Base-by-base conservation (phyloP, 2,797 vertebrate genomes). In the Sparidentex hasta region DNA sequence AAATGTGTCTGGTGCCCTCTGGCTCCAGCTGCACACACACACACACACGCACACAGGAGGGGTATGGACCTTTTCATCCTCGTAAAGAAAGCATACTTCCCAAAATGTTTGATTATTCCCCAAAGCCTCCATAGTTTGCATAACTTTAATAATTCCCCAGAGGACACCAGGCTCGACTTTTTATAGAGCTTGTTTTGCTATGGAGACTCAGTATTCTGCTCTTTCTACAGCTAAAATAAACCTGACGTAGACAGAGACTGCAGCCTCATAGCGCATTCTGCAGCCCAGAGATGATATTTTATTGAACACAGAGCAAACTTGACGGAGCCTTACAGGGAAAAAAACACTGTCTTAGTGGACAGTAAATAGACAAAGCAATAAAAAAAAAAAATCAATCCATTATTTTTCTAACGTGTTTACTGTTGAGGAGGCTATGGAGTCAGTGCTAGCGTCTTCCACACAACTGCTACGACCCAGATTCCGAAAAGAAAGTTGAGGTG, bases 321-420 rank as follows among this genome's bases (percentile, higher is more conserved):
- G n/a, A 67, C 17, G 29, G 29, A 44, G 41, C 23, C 47, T 65
- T 23, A 23, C 47, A 16, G 52, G 46, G 20, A 51, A 74, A 73
- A n/a, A 76, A 73, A 1, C 20, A 23, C 12, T 20, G 27, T 65
- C n/a, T 55, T 3, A 14, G 21, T 54, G 47, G 16, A 65, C 66
- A 67, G 21, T 50, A 61, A 76, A 71, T 71, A 8, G 8, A 58
- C n/a, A 74, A 47, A 55, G 41, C 9, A 38, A 38, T 38, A 25
- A 16, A 3, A 65, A 44, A 65, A 44, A 58, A 3, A 65, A 46
- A 58, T 51, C 3, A 4, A 16, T 48, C 61, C 20, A n/a, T 59
- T 14, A 17, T 43, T 52, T 52, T 51, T 62, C 14, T 29, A 18
- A 63, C 29, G 7, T 2, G 7, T 48, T 50, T 72, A 11, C 18